Conservation (phyloP, 2,113 vertebrate species). For the Stegastes partitus region DNA sequence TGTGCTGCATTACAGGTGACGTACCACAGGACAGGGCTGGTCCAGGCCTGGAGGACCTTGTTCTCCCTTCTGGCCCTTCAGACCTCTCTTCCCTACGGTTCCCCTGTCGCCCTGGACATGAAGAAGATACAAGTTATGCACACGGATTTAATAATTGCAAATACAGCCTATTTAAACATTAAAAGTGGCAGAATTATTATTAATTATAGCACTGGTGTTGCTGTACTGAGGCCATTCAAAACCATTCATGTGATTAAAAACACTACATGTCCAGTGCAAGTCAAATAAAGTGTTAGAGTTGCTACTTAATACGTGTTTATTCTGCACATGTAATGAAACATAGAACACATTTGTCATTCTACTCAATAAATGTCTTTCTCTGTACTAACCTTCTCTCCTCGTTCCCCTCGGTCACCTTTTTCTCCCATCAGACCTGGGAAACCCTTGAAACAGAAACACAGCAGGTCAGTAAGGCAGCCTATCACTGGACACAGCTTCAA, state of each 20-base stretch:
- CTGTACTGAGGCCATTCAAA: too few species aligned
- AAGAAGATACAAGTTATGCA: constrained; percentile 6
- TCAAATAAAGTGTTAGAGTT: background rate
- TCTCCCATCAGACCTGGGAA: constrained; percentile 93
- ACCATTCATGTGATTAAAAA: too few species aligned
- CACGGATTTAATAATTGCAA: background rate
- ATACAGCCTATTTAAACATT: too few species aligned
- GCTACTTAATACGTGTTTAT: too few species aligned
- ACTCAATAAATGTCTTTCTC: background rate
- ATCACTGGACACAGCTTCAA: background rate
- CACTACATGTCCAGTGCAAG: too few species aligned
- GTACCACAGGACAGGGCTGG: constrained; percentile 97
- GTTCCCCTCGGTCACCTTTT: constrained; percentile 92
- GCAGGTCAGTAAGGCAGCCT: constrained; percentile 15
- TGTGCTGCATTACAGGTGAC: constrained; percentile 53
- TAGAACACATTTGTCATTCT: background rate
- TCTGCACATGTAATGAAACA: too few species aligned
- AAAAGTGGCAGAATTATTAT: background rate
- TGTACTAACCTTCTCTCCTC: constrained; percentile 92
- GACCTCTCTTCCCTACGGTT: constrained; percentile 90
- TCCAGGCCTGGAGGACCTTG: constrained; percentile 95
- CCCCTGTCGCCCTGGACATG: constrained; percentile 91
- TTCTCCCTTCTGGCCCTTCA: constrained; percentile 96
- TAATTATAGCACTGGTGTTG: too few species aligned
- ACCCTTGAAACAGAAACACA: constrained; percentile 83